Evolutionary conservation across 1,140 invertebrate genomes (phyloP).

Genomic region (Scylla paramamosain): DNA sequence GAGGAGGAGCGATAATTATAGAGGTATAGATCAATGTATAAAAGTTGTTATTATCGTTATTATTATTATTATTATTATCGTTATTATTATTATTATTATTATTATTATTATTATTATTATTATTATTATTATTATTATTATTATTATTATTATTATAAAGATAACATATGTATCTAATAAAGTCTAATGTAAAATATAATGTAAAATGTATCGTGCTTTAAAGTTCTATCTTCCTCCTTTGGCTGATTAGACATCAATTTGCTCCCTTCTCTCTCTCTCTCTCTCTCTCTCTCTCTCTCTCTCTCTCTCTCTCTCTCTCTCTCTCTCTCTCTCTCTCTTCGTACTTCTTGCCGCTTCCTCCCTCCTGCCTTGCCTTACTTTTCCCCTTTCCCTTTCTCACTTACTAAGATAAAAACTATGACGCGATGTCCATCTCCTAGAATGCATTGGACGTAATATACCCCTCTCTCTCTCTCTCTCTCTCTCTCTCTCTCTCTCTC

Average conservation of each 20-base stretch:
- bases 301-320: conserved; percentile 23
- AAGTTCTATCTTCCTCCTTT: too few relatives aligned
- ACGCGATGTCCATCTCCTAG: background rate
- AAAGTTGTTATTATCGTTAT: too few relatives aligned
- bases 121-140: too few relatives aligned
- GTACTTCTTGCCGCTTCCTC: background rate
- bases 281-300: conserved; percentile 7
- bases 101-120: too few relatives aligned
- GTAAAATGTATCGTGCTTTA: too few relatives aligned
- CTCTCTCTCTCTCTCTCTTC: conserved; percentile 28
- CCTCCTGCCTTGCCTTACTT: background rate
- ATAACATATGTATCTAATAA: too few relatives aligned
- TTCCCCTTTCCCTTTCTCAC: too few relatives aligned
- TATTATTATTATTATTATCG: too few relatives aligned
- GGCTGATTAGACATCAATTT: too few relatives aligned
- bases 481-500: background rate
- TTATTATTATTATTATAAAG: too few relatives aligned
- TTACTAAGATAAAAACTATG: too few relatives aligned
- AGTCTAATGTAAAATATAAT: too few relatives aligned
- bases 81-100: background rate
- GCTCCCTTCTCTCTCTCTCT: background rate
- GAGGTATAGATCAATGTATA: background rate
- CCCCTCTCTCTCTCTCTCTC: background rate
- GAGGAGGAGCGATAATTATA: background rate
- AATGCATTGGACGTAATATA: background rate